Conservation (phyloP, 1,140 invertebrate species). For the Hypothenemus hampei region DNA sequence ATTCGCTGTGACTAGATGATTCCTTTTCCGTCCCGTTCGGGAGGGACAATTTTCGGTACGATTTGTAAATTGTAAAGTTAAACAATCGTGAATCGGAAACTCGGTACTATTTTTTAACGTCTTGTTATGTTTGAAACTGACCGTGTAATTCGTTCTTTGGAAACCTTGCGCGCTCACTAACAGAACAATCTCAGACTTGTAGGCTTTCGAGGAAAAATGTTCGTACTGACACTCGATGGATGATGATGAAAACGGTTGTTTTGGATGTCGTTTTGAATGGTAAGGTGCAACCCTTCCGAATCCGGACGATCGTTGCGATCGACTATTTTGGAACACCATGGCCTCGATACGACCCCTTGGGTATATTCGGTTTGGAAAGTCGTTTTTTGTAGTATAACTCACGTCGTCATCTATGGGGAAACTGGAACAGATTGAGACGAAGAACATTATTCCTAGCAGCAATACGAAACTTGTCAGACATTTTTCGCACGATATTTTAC, state of each 20-base stretch:
- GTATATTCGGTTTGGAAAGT: slow-evolving; percentile 12
- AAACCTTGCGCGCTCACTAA: slow-evolving; percentile 33
- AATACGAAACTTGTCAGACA: slow-evolving; percentile 46
- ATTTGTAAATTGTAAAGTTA: slow-evolving; percentile 12
- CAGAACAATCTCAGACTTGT: slow-evolving; percentile 37
- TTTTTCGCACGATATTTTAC: slow-evolving; percentile 44
- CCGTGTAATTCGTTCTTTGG: slow-evolving; percentile 9
- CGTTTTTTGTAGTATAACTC: slow-evolving; percentile 36
- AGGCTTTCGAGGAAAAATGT: slow-evolving; percentile 38
- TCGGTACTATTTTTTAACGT: not conserved
- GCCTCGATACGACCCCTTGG: slow-evolving; percentile 23
- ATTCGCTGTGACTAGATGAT: slow-evolving; percentile 37
- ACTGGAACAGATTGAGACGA: slow-evolving; percentile 44
- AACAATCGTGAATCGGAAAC: slow-evolving; percentile 2
- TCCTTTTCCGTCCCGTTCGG: not conserved
- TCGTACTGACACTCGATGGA: slow-evolving; percentile 31
- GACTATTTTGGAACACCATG: slow-evolving; percentile 18
- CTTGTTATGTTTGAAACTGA: slow-evolving; percentile 9
- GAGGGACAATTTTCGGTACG: slow-evolving; percentile 2
- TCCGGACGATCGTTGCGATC: slow-evolving; percentile 33
- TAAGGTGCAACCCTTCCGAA: not conserved
- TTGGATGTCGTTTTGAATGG: not conserved
- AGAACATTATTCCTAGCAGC: slow-evolving; percentile 42
- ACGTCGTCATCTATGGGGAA: slow-evolving; percentile 43
- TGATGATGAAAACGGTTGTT: not conserved